phyloP scores from a whole-genome alignment of 2,113 vertebrate species.

The Panthera uncia region DNA sequence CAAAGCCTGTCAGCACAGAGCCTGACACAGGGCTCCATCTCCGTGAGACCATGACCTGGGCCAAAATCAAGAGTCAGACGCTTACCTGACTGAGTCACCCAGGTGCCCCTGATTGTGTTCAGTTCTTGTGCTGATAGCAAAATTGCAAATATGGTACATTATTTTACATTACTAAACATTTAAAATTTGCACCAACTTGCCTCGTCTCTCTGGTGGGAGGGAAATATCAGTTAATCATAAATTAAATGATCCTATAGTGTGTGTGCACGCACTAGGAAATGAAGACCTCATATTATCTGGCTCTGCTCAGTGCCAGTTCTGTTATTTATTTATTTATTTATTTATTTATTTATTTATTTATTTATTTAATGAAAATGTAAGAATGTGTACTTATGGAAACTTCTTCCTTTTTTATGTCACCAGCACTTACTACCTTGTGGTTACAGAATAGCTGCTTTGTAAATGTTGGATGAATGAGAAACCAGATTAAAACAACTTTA shows the following conservation, averaged over 20 bases:
- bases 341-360: no score
- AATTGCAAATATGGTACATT: neutral
- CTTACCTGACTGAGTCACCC: no score
- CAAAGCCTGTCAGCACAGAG: no score
- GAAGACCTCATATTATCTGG: neutral
- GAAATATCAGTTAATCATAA: neutral
- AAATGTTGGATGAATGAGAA: conserved; percentile 13
- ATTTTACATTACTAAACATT: neutral
- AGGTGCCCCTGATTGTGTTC: neutral
- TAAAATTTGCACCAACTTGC: neutral
- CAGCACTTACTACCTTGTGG: neutral
- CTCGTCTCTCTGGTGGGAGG: neutral
- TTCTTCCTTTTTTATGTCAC: neutral
- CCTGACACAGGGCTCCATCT: no score
- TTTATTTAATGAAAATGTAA: neutral
- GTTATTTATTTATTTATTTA: neutral
- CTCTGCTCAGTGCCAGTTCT: neutral
- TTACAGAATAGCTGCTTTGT: neutral
- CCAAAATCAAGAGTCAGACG: no score
- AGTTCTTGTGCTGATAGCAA: neutral
- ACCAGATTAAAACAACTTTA: neutral
- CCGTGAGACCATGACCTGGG: no score
- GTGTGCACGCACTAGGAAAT: neutral
- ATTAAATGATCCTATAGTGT: neutral
- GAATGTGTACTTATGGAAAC: neutral